phyloP scores from a whole-genome alignment of 2,113 vertebrate genomes.

The Sphaerodactylus townsendi region DNA sequence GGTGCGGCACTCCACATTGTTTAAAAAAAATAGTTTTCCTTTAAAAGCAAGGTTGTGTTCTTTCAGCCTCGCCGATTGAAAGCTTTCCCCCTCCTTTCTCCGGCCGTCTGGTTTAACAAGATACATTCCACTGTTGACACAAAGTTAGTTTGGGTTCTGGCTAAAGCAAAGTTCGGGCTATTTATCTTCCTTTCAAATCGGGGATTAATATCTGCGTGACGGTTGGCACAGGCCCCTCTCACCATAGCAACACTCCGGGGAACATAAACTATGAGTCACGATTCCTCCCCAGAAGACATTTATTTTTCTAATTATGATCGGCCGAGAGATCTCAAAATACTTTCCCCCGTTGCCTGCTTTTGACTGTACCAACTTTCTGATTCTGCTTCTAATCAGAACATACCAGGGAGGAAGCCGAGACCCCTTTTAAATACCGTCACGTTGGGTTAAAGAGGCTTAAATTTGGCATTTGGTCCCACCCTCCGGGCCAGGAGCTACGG shows the following conservation, averaged over 20 bases:
- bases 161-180: constrained; percentile 57
- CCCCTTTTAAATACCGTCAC: background rate
- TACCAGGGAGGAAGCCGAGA: constrained; percentile 28
- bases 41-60: background rate
- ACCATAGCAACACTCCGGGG: constrained; percentile 71
- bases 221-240: constrained; percentile 60
- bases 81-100: constrained; percentile 36
- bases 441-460: background rate
- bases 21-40: background rate
- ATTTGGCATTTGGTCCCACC: background rate
- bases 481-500: background rate
- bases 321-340: constrained; percentile 70
- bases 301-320: constrained; percentile 71
- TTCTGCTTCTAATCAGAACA: constrained; percentile 43
- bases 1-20: background rate
- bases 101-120: constrained; percentile 44
- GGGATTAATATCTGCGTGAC: constrained; percentile 59
- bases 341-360: constrained; percentile 59
- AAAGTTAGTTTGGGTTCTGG: constrained; percentile 54
- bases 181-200: constrained; percentile 68
- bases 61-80: constrained; percentile 33
- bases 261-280: constrained; percentile 72
- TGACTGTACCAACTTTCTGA: constrained; percentile 54
- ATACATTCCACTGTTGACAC: constrained; percentile 35
- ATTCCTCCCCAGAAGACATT: constrained; percentile 59